These are phyloP conservation scores for Scleropages formosus DNA, from an alignment of 2,797 vertebrate species.

Conservation along the genomic window DNA sequence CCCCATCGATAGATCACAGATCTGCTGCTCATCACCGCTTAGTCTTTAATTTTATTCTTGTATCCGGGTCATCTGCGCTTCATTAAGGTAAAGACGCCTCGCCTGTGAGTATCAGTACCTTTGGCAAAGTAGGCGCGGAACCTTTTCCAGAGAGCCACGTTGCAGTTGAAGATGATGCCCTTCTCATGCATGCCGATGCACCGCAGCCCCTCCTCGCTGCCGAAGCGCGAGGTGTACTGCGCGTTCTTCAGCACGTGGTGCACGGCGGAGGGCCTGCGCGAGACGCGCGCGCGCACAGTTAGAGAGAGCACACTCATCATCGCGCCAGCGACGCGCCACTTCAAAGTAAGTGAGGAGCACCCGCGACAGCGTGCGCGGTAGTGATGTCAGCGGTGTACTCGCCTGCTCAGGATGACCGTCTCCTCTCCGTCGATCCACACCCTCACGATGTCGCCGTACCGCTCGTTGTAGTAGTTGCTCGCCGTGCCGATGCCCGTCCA, in stretches of 20 bases:
- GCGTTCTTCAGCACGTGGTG: slow-evolving; percentile 83
- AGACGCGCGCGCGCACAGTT: not conserved
- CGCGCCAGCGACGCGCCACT: no score
- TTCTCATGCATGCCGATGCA: slow-evolving; percentile 91
- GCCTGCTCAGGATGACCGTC: slow-evolving; percentile 91
- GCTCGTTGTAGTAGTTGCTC: slow-evolving; percentile 90
- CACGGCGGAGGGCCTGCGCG: slow-evolving; percentile 79
- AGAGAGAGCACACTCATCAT: no score
- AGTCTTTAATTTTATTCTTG: not conserved
- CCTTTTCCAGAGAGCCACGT: slow-evolving; percentile 80
- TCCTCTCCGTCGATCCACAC: slow-evolving; percentile 94
- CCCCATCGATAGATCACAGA: no score
- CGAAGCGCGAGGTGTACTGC: slow-evolving; percentile 84
- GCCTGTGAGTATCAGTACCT: slow-evolving; percentile 66
- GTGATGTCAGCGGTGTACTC: slow-evolving; percentile 37
- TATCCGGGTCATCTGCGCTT: not conserved
- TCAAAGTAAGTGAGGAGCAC: not conserved
- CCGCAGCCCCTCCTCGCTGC: slow-evolving; percentile 80
- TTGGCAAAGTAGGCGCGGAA: slow-evolving; percentile 82
- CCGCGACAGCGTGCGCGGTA: no score
- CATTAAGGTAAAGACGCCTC: not conserved
- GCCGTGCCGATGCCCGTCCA: slow-evolving; percentile 91
- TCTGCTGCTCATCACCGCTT: not conserved
- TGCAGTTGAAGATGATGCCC: slow-evolving; percentile 92
- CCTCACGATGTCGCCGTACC: slow-evolving; percentile 83